Percentiles rank a stretch among this genome's conserved stretches.
phyloP scores from a whole-genome alignment of 2,797 vertebrate species.

The Poeciliopsis presidionis region DNA sequence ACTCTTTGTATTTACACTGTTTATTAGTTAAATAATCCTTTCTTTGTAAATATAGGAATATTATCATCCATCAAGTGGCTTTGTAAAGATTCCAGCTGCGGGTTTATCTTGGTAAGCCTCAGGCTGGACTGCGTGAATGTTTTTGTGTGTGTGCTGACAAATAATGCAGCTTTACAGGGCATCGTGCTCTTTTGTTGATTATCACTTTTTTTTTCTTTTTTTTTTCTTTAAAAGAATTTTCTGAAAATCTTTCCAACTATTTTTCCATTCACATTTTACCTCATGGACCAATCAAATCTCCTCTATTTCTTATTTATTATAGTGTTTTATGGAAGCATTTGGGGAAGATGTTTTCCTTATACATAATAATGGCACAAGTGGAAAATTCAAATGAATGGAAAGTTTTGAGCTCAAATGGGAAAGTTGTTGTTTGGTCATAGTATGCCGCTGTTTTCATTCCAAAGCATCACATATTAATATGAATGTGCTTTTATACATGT shows the following conservation, averaged over 20 bases:
- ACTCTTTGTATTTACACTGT: conserved; percentile 33
- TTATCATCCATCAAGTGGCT: conserved; percentile 58
- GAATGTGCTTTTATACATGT: conserved; percentile 80
- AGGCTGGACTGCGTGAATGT: conserved; percentile 17
- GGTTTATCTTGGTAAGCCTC: conserved; percentile 23
- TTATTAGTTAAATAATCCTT: conserved; percentile 39
- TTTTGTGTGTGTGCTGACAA: conserved; percentile 8
- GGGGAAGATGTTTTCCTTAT: conserved; percentile 49
- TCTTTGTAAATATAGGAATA: conserved; percentile 66
- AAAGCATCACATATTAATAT: conserved; percentile 75
- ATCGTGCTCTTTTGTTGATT: conserved; percentile 45
- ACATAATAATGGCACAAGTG: conserved; percentile 58
- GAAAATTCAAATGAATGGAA: conserved; percentile 69
- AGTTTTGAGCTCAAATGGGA: conserved; percentile 56
- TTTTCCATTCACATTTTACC: conserved; percentile 67
- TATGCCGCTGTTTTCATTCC: conserved; percentile 79
- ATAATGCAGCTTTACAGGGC: conserved; percentile 29
- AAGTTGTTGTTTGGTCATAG: conserved; percentile 36
- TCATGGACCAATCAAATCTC: conserved; percentile 80
- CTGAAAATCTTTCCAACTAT: conserved; percentile 41
- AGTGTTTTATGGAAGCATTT: conserved; percentile 19
- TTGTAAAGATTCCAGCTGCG: conserved; percentile 41
- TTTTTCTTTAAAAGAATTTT: conserved; percentile 12
- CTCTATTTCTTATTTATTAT: conserved; percentile 80
- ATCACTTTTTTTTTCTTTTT: conserved; percentile 22